Percentiles rank a stretch among this genome's conserved stretches.
Conservation (phyloP, 2,888 invertebrate genomes). For the Brachyopa scutellaris region DNA sequence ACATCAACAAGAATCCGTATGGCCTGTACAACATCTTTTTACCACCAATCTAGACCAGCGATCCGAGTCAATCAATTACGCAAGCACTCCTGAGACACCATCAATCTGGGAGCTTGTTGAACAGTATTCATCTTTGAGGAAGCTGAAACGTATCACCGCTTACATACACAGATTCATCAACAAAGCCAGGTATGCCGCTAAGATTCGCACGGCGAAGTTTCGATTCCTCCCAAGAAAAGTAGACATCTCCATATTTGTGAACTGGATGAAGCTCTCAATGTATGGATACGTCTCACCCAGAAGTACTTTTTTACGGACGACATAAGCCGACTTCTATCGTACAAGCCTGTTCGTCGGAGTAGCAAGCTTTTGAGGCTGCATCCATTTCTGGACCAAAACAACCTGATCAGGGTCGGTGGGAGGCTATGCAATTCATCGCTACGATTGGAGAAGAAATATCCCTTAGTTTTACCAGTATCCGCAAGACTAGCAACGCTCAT, state of each 20-base stretch:
- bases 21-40: constrained; percentile 23
- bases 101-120: constrained; percentile 14
- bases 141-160: constrained; percentile 6
- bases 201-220: not conserved
- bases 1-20: not conserved
- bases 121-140: not conserved
- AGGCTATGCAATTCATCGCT: not conserved
- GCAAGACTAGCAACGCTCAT: not conserved
- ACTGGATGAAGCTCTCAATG: not conserved
- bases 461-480: not conserved
- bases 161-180: constrained; percentile 1
- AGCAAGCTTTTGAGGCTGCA: constrained; percentile 8
- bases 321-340: not conserved
- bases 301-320: constrained; percentile 5
- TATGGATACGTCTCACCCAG: constrained; percentile 12
- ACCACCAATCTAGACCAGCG: constrained; percentile 10
- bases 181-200: not conserved
- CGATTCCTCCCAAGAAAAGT: not conserved
- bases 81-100: not conserved
- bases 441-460: constrained; percentile 8
- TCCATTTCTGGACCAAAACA: constrained; percentile 41
- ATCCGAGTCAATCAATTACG: not conserved
- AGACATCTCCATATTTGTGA: constrained; percentile 4
- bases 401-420: constrained; percentile 33
- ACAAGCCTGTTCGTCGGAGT: no score